Percentiles rank a stretch among this genome's conserved stretches.
Evolutionary conservation across 2,888 invertebrate genomes (phyloP).

Genomic region (Rhogogaster chlorosoma): DNA sequence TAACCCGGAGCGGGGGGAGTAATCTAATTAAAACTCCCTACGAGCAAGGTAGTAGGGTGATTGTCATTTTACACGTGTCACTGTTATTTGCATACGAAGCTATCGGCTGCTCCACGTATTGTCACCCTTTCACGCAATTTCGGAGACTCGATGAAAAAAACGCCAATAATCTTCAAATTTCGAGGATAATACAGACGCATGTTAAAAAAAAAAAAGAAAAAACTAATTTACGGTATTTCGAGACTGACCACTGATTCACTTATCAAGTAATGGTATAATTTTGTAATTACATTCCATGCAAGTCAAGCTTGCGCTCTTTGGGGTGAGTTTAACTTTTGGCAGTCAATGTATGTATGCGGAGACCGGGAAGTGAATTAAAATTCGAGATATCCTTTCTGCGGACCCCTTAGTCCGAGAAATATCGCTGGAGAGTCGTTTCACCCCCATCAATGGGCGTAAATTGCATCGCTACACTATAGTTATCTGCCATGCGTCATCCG

Average conservation of each 20-base stretch:
- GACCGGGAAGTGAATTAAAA: slow-evolving; percentile 39
- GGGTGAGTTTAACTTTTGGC: neutral
- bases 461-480: slow-evolving; percentile 39
- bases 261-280: neutral
- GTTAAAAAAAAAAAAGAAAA: no score
- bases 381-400: neutral
- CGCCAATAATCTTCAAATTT: neutral
- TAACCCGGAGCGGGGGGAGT: slow-evolving; percentile 52
- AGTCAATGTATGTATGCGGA: neutral
- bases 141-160: neutral
- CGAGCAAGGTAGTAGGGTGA: slow-evolving; percentile 54
- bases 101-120: slow-evolving; percentile 6
- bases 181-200: neutral
- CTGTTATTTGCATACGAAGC: slow-evolving; percentile 44
- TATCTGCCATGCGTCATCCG: slow-evolving; percentile 49
- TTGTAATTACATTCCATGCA: neutral
- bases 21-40: slow-evolving; percentile 71
- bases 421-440: slow-evolving; percentile 1
- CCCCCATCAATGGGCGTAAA: slow-evolving; percentile 43
- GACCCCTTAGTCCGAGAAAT: neutral
- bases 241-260: neutral
- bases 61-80: slow-evolving; percentile 48
- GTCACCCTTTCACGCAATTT: neutral
- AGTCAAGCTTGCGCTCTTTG: neutral
- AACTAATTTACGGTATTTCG: neutral